These are phyloP conservation scores for Karalla daura DNA, from an alignment of 2,797 vertebrate genomes.

Conservation along the genomic window DNA sequence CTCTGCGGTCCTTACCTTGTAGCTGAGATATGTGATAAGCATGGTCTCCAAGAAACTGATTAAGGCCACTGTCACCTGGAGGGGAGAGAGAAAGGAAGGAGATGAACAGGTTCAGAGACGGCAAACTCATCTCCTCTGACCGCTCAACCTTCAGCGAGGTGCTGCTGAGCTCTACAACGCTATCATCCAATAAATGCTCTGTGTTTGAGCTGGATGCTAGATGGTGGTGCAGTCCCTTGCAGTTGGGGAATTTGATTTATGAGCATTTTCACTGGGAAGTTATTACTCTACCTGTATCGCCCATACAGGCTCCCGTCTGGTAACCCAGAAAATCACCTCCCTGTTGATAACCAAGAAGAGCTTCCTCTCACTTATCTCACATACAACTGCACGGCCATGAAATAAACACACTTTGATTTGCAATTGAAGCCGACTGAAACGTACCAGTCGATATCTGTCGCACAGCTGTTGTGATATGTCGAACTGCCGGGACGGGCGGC, in stretches of 20 bases:
- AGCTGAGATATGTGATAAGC: constrained; percentile 90
- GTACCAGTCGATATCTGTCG: constrained; percentile 79
- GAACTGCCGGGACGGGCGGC: constrained; percentile 42
- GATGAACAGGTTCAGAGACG: constrained; percentile 26
- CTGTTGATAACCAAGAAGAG: constrained; percentile 60
- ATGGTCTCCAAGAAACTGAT: constrained; percentile 90
- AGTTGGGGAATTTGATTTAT: constrained; percentile 42
- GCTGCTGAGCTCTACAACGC: neutral
- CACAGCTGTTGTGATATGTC: constrained; percentile 59
- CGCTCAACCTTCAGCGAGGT: constrained; percentile 19
- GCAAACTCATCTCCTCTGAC: constrained; percentile 29
- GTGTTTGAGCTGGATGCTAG: constrained; percentile 11
- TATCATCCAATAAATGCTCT: constrained; percentile 32
- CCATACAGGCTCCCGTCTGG: constrained; percentile 83
- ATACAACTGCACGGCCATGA: neutral
- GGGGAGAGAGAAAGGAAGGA: constrained; percentile 33
- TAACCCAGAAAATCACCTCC: constrained; percentile 86
- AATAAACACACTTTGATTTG: neutral
- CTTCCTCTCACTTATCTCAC: neutral
- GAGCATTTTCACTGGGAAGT: neutral
- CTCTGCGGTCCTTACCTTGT: constrained; percentile 82
- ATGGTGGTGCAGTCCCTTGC: constrained; percentile 4
- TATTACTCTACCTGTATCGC: constrained; percentile 84
- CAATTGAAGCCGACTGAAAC: constrained; percentile 20
- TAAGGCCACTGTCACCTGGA: constrained; percentile 89